phyloP scores from a whole-genome alignment of 2,113 vertebrate genomes.

The Brienomyrus longianalis region DNA sequence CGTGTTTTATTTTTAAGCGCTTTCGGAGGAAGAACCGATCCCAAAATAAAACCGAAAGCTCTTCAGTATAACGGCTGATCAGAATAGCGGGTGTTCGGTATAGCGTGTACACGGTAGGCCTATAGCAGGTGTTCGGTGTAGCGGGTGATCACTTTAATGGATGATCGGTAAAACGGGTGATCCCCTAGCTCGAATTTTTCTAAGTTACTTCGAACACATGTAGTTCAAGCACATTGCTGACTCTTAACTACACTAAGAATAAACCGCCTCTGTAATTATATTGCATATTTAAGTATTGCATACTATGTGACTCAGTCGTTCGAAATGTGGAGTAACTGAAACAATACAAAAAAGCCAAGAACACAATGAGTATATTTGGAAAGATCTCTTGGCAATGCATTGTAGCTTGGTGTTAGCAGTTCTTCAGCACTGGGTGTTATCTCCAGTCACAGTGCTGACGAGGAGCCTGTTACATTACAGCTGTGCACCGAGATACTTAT shows the following conservation, averaged over 20 bases:
- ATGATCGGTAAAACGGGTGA: background rate
- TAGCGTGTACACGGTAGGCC: background rate
- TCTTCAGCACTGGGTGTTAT: background rate
- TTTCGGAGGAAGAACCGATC: background rate
- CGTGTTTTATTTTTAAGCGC: background rate
- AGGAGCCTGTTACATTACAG: background rate
- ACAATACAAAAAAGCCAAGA: background rate
- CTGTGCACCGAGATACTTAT: background rate
- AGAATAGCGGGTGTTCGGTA: no score
- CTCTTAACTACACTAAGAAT: background rate
- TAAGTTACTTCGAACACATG: background rate
- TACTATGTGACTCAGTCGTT: background rate
- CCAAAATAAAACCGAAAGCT: background rate
- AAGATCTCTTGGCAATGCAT: background rate
- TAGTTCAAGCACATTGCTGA: background rate
- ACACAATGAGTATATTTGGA: background rate
- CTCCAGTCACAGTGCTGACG: background rate
- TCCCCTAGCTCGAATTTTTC: background rate
- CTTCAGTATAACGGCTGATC: background rate
- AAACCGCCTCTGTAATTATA: background rate
- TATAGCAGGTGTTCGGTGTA: background rate
- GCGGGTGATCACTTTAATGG: background rate
- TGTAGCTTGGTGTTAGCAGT: background rate
- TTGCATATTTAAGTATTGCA: background rate
- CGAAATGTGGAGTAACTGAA: background rate